These are phyloP conservation scores for Rhabdomys dilectus DNA, from an alignment of 2,113 vertebrate genomes.

Conservation along the genomic window DNA sequence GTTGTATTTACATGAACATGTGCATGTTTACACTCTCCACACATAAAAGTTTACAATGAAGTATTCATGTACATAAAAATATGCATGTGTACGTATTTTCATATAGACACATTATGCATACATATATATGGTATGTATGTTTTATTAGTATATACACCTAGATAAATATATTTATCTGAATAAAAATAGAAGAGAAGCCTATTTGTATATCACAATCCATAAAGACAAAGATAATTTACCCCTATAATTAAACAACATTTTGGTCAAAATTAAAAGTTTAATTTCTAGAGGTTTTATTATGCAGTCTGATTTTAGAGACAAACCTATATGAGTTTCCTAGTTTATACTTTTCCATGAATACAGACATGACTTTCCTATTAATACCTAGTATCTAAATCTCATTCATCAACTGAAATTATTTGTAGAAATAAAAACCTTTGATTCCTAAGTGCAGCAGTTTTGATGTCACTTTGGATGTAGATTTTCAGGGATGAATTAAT, in stretches of 20 bases:
- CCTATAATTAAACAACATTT: neutral
- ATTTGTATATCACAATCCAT: neutral
- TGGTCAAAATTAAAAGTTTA: neutral
- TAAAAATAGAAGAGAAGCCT: neutral
- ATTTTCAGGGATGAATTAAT: conserved; percentile 39
- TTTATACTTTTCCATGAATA: neutral
- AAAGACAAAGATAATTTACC: neutral
- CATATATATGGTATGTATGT: neutral
- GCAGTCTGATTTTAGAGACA: neutral
- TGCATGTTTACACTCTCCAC: fast-evolving
- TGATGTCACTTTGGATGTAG: neutral
- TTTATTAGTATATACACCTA: neutral
- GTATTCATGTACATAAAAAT: neutral
- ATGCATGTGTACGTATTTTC: neutral
- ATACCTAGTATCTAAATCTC: neutral
- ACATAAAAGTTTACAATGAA: neutral
- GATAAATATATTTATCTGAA: neutral
- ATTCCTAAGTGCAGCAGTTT: neutral
- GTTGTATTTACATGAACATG: neutral
- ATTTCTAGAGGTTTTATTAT: conserved; percentile 3
- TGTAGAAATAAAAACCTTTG: neutral
- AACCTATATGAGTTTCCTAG: neutral
- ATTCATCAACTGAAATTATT: neutral
- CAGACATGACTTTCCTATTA: neutral
- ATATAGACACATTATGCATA: neutral